Evolutionary conservation across 2,113 vertebrate genomes (phyloP), one percentile per base, ranked within the genome.

Genomic region (Equus quagga): DNA sequence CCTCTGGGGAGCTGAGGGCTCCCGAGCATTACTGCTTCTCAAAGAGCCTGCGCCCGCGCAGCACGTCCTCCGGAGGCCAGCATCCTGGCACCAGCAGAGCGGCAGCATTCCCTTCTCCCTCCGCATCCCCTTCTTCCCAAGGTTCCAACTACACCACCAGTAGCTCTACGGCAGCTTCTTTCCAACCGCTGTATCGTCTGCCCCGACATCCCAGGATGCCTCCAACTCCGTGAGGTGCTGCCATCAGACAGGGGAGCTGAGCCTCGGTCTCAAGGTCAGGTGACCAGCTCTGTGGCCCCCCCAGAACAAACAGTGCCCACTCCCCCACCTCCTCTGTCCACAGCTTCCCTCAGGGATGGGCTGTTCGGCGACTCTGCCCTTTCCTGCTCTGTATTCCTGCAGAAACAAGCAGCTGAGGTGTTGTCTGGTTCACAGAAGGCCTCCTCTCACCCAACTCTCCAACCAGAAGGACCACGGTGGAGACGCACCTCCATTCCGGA

Each of bases 11-110:
- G 60, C 85, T 8, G 6, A 73, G 31, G 85, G 60, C 69, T 51
- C 41, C 41, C 15, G 23, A 93, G 72, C 72, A 93, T 89, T 94
- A 96, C 0, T 82, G 49, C 73, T 65, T 93, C 70, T 89, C 89
- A 44, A 33, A 92, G 54, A 90, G 70, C 26, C n/a, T 79, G 23
- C 62, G 36, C 36, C 62, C 2, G 11, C 21, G 36, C 7, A 80
- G 82, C 56, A 76, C 1, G 2, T 44, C 58, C 33, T 75, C 76
- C 56, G 49, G 92, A 93, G 76, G 95, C 54, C 80, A 89, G 65
- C 56, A 36, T 24, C 33, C 76, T 19, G n/a, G 58, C 6, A 6
- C 17, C 10, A 12, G 88, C 64, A 31, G 36, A 54, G 41, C 3
- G 36, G 46, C 2, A 28, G 23, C 1, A 11, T 21, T n/a, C 54